Evolutionary conservation across 2,797 vertebrate species (phyloP), one percentile per base, ranked within the genome.

Genomic region (Sebastolobus altivelis): DNA sequence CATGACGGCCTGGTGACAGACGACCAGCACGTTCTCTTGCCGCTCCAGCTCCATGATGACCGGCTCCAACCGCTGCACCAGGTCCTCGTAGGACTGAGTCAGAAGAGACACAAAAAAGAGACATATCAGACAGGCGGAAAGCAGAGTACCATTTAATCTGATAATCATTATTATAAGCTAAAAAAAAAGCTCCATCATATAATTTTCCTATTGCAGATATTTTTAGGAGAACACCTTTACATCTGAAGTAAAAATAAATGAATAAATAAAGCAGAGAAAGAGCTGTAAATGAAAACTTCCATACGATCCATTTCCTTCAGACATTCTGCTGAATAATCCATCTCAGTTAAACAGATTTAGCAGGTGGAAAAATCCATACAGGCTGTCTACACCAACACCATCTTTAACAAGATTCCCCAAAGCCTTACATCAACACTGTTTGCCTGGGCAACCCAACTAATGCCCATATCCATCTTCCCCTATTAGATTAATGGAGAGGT

Each of bases 1-100:
- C 98, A 99, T 97, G 91, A 99, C 98, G 0, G 99, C 99, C 87
- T 99, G 99, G 94, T 99, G 99, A 85, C 98, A 99, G 92, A 99
- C 94, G 82, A 99, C 99, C 93, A 99, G 92, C 33, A 99, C 96
- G 0, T 99, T 99, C 94, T 99, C 98, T 85, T 99, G 99, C 58
- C 99, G 95, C 95, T 99, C 99, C 72, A 99, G 95, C 88, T 99
- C 99, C 99, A 99, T 99, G 93, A 99, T 99, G 85, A 98, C 99
- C 0, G 99, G 99, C 90, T 99, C 99, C 65, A 99, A 91, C 2
- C 98, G 95, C 94, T 99, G 99, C 86, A 99, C 99, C 89, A 99
- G 95, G 92, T 99, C 99, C 93, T 99, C 98, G 6, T 99, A 99
- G 27, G 99, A 99, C 99, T 99, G 88, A 72, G 58, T 12, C 11